Percentiles rank a stretch among this genome's conserved stretches.
phyloP scores from a whole-genome alignment of 2,888 invertebrate genomes.

The Chirona hameri region DNA sequence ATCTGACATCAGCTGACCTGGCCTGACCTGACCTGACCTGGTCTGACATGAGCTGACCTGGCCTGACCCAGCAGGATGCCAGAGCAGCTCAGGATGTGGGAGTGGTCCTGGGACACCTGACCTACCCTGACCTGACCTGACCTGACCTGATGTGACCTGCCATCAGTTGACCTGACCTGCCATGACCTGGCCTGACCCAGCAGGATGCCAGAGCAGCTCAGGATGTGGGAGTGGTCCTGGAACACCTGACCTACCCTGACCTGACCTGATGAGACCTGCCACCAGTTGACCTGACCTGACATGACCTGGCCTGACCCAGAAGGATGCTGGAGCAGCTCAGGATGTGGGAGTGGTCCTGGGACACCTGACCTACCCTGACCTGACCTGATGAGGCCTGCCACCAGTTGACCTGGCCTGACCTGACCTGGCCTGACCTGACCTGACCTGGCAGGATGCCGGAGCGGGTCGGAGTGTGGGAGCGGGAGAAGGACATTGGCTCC shows the following conservation, averaged over 20 bases:
- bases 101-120: no score
- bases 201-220: background rate
- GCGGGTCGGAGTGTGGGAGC: background rate
- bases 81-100: no score
- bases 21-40: no score
- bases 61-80: no score
- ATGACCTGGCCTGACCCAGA: background rate
- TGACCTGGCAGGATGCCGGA: background rate
- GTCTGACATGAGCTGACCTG: no score
- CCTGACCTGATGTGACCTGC: background rate
- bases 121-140: no score
- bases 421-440: background rate
- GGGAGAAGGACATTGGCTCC: slow-evolving; percentile 33
- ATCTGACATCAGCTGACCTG: no score
- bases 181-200: slow-evolving; percentile 1
- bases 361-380: background rate
- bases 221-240: background rate
- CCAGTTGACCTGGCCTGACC: background rate
- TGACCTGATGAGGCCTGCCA: no score
- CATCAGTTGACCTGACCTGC: background rate
- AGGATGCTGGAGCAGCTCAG: background rate
- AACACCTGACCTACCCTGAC: background rate
- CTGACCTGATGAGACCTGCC: background rate
- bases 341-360: background rate
- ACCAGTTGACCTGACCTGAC: background rate